Evolutionary conservation across 2,113 vertebrate genomes (phyloP).

Genomic region (Bubo scandiacus): DNA sequence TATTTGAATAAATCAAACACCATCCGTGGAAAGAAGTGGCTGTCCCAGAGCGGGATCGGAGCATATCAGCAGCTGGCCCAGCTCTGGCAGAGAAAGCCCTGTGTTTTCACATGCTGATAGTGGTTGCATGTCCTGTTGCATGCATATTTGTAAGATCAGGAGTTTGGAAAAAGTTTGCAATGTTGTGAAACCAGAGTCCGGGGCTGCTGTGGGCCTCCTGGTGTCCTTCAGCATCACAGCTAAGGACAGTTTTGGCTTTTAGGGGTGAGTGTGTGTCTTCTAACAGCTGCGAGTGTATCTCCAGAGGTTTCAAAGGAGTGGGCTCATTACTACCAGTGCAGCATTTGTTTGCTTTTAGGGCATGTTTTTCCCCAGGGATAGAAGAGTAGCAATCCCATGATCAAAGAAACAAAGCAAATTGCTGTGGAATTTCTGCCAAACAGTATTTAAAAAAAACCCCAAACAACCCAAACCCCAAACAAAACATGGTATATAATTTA

Average conservation of each 20-base stretch:
- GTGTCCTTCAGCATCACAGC: background rate
- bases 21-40: background rate
- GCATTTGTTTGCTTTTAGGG: conserved; percentile 22
- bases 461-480: background rate
- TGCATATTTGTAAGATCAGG: background rate
- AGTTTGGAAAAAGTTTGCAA: background rate
- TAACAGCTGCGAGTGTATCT: background rate
- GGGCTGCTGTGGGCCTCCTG: background rate
- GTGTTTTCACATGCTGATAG: background rate
- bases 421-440: background rate
- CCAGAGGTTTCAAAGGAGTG: background rate
- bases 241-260: background rate
- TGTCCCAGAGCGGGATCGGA: background rate
- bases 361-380: conserved; percentile 10
- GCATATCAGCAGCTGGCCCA: background rate
- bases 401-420: conserved; percentile 33
- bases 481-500: background rate
- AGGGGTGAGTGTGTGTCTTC: background rate
- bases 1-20: accelerated
- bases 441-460: background rate
- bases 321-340: background rate
- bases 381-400: background rate
- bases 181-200: background rate
- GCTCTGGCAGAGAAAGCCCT: background rate
- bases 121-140: background rate